These are phyloP conservation scores for Melanchra persicariae DNA, from an alignment of 2,888 invertebrate species.

Conservation along the genomic window DNA sequence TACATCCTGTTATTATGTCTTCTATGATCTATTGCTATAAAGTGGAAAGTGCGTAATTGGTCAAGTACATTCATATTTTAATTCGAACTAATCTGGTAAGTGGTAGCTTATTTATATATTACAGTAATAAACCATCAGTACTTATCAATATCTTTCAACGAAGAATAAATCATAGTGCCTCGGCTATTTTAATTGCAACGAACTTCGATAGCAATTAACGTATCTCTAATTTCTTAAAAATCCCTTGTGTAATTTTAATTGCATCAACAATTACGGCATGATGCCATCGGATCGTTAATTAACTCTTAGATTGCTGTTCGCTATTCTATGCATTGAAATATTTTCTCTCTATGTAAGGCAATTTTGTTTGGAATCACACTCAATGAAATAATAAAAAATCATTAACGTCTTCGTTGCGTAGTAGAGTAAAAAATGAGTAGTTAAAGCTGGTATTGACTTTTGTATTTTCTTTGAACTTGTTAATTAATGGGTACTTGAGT, in stretches of 20 bases:
- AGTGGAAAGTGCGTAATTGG: slow-evolving; percentile 26
- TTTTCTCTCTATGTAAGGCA: slow-evolving; percentile 55
- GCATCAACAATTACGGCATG: slow-evolving; percentile 68
- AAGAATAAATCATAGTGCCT: slow-evolving; percentile 40
- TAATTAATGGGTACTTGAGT: slow-evolving; percentile 29
- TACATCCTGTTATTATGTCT: slow-evolving; percentile 15
- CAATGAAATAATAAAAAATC: slow-evolving; percentile 57
- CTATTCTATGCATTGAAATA: slow-evolving; percentile 56
- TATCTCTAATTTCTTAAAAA: slow-evolving; percentile 55
- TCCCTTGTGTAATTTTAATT: slow-evolving; percentile 61
- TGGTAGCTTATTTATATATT: slow-evolving; percentile 23
- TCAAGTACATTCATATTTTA: slow-evolving; percentile 18
- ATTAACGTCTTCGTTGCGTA: slow-evolving; percentile 46
- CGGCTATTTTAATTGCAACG: slow-evolving; percentile 68
- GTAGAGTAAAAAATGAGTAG: slow-evolving; percentile 27
- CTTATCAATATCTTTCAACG: slow-evolving; percentile 22
- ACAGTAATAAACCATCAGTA: slow-evolving; percentile 22
- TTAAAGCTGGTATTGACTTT: slow-evolving; percentile 22
- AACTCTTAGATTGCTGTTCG: slow-evolving; percentile 64
- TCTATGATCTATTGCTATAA: slow-evolving; percentile 28
- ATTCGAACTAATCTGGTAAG: slow-evolving; percentile 7
- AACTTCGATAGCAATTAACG: slow-evolving; percentile 55
- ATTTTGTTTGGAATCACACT: slow-evolving; percentile 55
- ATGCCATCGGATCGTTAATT: slow-evolving; percentile 71
- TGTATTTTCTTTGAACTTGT: slow-evolving; percentile 38